These are phyloP conservation scores for Caenorhabditis zanzibari DNA, from an alignment of 2,888 invertebrate genomes.

Conservation along the genomic window DNA sequence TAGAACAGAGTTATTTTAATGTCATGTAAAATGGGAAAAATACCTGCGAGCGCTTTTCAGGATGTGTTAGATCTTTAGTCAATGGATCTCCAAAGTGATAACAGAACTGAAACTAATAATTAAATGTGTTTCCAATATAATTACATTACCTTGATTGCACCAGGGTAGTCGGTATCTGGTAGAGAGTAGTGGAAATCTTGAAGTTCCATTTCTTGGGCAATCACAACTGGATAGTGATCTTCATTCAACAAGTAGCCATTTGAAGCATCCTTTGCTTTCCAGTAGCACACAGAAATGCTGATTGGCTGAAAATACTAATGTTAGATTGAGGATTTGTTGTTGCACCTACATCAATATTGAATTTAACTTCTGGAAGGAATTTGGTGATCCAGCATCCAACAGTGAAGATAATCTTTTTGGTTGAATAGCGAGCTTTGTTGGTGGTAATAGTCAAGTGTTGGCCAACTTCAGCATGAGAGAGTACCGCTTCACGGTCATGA, in stretches of 20 bases:
- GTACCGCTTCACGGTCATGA: constrained; percentile 60
- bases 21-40: not conserved
- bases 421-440: constrained; percentile 59
- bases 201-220: constrained; percentile 63
- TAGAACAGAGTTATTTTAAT: not conserved
- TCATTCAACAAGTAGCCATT: constrained; percentile 44
- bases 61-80: constrained; percentile 41
- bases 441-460: constrained; percentile 32
- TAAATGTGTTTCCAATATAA: not conserved
- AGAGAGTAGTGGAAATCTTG: constrained; percentile 63
- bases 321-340: not conserved
- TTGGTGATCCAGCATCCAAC: constrained; percentile 79
- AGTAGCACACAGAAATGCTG: constrained; percentile 69
- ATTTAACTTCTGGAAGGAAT: constrained; percentile 70
- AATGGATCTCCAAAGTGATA: constrained; percentile 63
- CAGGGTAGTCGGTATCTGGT: constrained; percentile 67
- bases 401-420: constrained; percentile 76
- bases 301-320: constrained; percentile 49
- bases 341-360: constrained; percentile 70
- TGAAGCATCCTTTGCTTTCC: constrained; percentile 58
- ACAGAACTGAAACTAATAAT: constrained; percentile 61
- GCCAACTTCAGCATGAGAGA: constrained; percentile 34
- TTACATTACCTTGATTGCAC: constrained; percentile 66
- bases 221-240: constrained; percentile 68
- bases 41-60: constrained; percentile 41